These are phyloP conservation scores for Syngnathus acus DNA, from an alignment of 2,797 vertebrate genomes.

Conservation along the genomic window DNA sequence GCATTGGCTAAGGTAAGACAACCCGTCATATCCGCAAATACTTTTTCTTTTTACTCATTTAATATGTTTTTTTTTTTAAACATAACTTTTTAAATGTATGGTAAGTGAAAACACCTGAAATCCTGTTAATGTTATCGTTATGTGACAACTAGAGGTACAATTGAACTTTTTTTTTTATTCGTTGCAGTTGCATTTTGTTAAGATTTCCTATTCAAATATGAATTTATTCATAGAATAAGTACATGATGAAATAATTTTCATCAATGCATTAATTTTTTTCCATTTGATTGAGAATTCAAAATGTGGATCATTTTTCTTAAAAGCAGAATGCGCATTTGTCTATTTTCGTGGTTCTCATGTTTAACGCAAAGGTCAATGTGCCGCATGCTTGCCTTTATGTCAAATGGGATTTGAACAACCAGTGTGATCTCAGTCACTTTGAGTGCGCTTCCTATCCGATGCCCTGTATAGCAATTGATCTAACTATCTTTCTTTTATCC, in stretches of 20 bases:
- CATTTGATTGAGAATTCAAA: background rate
- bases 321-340: background rate
- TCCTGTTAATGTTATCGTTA: no score
- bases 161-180: no score
- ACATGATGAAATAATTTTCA: no score
- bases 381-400: background rate
- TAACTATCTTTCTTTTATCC: slow-evolving; percentile 3
- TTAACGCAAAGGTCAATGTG: slow-evolving; percentile 1
- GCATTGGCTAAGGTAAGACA: slow-evolving; percentile 86
- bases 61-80: no score
- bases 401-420: background rate
- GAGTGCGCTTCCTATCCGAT: background rate
- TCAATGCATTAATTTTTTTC: no score
- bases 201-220: no score
- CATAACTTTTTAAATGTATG: no score
- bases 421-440: background rate
- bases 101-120: no score
- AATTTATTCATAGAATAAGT: no score
- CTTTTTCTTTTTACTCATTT: no score
- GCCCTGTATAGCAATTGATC: background rate
- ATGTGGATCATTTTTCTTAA: background rate
- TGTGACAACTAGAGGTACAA: no score
- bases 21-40: background rate
- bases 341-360: background rate
- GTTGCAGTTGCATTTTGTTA: no score